Base-by-base conservation (phyloP, 1,140 invertebrate species). In the Halesus radiatus region DNA sequence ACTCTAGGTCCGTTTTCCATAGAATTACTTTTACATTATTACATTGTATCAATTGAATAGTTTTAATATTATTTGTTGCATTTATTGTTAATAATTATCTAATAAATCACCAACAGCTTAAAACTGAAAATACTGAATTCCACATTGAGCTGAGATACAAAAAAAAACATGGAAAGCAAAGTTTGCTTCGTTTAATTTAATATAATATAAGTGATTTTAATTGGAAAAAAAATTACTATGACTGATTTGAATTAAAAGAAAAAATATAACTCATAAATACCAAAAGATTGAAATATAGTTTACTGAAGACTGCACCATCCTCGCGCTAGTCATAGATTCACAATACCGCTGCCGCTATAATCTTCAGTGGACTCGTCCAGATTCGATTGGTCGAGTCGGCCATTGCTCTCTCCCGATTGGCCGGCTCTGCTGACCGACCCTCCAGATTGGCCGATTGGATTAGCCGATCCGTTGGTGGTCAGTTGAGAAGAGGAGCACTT, bases 271-370 rank as follows among this genome's bases (percentile, higher is more conserved):
- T 29, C 26, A 29, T 29, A 29, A 29, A 29, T 29, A 29, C 26
- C 37, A 72, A 72, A 32, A 50, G n/a, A 22, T 72, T 16, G 20
- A 23, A 53, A 58, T 18, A 32, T 53, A 60, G 20, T 32, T 70
- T 79, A 89, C 73, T 89, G 88, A n/a, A 89, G 87, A 88, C 87
- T 88, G 86, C 88, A 89, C 88, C 88, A 89, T 85, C 88, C 88
- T 22, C 87, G 86, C 80, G 86, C 85, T 86, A 86, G 88, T 89
- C 88, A 89, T 80, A 88, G 86, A 81, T 86, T 87, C 54, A 86
- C 84, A n/a, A 85, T 84, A 0, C 86, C 86, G 16, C 85, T 86
- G 20, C 86, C 86, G 0, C 80, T 83, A 37, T 84, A 88, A 54
- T 86, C 85, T 50, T 86, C 86, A 3, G 85, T 78, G 18, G 26